Percentiles rank a stretch among this genome's conserved stretches.
phyloP scores from a whole-genome alignment of 1,140 invertebrate species.

The Notospermus geniculatus region DNA sequence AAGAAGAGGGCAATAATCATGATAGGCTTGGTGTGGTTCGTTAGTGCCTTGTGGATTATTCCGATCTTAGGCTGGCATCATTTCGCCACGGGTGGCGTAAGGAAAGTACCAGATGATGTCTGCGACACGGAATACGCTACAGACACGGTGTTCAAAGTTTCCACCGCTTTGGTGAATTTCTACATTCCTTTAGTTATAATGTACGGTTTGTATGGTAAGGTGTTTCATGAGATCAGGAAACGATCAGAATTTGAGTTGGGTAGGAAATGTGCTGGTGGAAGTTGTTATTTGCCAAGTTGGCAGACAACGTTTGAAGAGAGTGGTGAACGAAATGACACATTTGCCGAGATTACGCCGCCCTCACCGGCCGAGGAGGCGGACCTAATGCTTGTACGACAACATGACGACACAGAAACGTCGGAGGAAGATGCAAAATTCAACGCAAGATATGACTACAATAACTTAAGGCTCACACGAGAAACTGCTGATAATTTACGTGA shows the following conservation, averaged over 20 bases:
- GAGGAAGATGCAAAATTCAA: slow-evolving; percentile 5
- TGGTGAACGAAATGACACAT: slow-evolving; percentile 19
- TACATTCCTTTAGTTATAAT: slow-evolving; percentile 62
- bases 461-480: not conserved
- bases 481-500: not conserved
- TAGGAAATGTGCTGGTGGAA: slow-evolving; percentile 29
- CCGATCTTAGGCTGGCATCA: slow-evolving; percentile 61
- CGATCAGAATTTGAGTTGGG: slow-evolving; percentile 56
- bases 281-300: not conserved
- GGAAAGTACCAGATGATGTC: slow-evolving; percentile 47
- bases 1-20: slow-evolving; percentile 59
- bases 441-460: slow-evolving; percentile 1
- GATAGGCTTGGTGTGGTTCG: slow-evolving; percentile 61
- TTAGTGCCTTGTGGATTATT: slow-evolving; percentile 59
- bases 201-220: slow-evolving; percentile 60
- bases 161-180: slow-evolving; percentile 62
- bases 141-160: slow-evolving; percentile 58
- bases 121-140: slow-evolving; percentile 63
- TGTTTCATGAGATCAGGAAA: slow-evolving; percentile 60
- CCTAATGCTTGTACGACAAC: not conserved
- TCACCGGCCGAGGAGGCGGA: not conserved
- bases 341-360: slow-evolving; percentile 16
- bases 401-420: not conserved
- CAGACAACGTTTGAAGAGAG: slow-evolving; percentile 25
- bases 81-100: slow-evolving; percentile 44